These are phyloP conservation scores for Manduca sexta DNA, from an alignment of 1,140 invertebrate species.

Conservation along the genomic window DNA sequence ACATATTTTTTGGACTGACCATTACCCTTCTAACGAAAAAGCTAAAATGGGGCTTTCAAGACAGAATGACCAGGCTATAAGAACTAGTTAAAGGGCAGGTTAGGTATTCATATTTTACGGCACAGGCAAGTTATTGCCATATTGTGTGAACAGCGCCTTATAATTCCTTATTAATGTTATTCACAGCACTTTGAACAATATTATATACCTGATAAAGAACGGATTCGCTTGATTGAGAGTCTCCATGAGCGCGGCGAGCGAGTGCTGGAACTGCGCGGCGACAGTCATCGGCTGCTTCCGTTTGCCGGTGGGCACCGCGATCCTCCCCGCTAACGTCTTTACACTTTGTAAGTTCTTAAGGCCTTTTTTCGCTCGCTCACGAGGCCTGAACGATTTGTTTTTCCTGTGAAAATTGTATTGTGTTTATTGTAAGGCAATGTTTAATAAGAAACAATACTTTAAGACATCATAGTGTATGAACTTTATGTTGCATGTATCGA, in stretches of 20 bases:
- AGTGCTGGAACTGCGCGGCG: conserved; percentile 95
- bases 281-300: conserved; percentile 93
- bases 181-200: too few species aligned
- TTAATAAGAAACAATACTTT: background rate
- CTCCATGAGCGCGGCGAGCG: conserved; percentile 92
- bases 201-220: conserved; percentile 88
- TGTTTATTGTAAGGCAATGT: background rate
- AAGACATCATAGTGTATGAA: background rate
- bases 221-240: conserved; percentile 96
- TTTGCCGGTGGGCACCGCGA: conserved; percentile 78
- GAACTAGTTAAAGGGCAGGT: too few species aligned
- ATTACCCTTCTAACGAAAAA: too few species aligned
- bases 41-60: too few species aligned
- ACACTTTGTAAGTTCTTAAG: conserved; percentile 92
- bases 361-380: conserved; percentile 85
- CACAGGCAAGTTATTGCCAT: too few species aligned
- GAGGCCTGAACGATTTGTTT: conserved; percentile 89
- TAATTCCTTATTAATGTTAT: too few species aligned
- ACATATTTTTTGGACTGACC: too few species aligned
- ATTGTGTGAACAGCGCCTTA: too few species aligned
- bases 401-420: conserved; percentile 77
- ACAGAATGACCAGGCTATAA: too few species aligned
- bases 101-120: too few species aligned
- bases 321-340: conserved; percentile 87
- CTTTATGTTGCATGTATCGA: too few species aligned